phyloP scores from a whole-genome alignment of 2,888 invertebrate species.

The Ryuthela nishihirai region DNA sequence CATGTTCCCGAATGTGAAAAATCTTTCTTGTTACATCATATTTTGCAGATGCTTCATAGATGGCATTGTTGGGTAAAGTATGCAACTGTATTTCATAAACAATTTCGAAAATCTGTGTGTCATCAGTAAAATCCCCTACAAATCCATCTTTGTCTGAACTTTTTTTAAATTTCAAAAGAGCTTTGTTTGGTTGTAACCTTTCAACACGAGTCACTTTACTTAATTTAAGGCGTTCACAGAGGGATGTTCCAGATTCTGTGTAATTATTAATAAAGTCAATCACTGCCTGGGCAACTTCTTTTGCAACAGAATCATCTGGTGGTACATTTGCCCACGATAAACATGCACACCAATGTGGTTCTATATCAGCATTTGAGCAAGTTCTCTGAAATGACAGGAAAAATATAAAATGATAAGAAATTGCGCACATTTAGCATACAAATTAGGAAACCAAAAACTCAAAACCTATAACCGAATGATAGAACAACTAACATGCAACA shows the following conservation, averaged over 20 bases:
- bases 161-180: slow-evolving; percentile 65
- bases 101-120: slow-evolving; percentile 59
- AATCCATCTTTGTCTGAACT: slow-evolving; percentile 80
- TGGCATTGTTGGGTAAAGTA: slow-evolving; percentile 68
- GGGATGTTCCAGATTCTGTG: slow-evolving; percentile 58
- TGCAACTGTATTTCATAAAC: slow-evolving; percentile 76
- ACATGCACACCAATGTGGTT: slow-evolving; percentile 95
- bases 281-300: slow-evolving; percentile 56
- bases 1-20: slow-evolving; percentile 63
- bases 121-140: slow-evolving; percentile 67
- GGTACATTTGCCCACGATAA: slow-evolving; percentile 70
- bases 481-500: too few relatives aligned
- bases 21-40: slow-evolving; percentile 58
- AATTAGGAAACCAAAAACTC: too few relatives aligned
- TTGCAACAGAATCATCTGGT: slow-evolving; percentile 54
- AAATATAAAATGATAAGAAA: too few relatives aligned
- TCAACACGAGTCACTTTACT: slow-evolving; percentile 65
- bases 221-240: slow-evolving; percentile 62
- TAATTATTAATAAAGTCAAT: slow-evolving; percentile 50
- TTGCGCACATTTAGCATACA: too few relatives aligned
- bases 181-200: slow-evolving; percentile 62
- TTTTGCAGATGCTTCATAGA: slow-evolving; percentile 76
- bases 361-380: slow-evolving; percentile 82
- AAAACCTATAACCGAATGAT: too few relatives aligned
- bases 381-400: slow-evolving; percentile 56